Evolutionary conservation across 2,888 invertebrate genomes (phyloP), one percentile per base, ranked within the genome.

Genomic region (Megalurothrips usitatus): DNA sequence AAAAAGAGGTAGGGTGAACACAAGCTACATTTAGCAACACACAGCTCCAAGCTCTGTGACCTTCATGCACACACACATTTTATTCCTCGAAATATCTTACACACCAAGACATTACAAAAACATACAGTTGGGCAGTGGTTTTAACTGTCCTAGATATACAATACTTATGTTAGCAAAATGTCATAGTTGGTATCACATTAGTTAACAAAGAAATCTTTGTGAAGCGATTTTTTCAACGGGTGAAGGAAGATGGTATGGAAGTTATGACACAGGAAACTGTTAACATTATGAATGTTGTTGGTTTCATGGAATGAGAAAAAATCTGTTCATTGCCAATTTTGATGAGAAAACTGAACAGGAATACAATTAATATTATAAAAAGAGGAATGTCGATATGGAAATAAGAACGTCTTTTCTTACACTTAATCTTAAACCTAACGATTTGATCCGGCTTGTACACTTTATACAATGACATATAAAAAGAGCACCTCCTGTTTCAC

Each of bases 201-300:
- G 58, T 81, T 81, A 81, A 79, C 81, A 81, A 79, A 79, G 75
- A 80, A 80, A 81, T 78, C 26, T 75, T n/a, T 26, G 10, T 26
- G 23, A 75, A 26, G 68, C 58, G 17, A 58, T 58, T 58, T n/a
- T n/a, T 17, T 58, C 17, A 58, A 58, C 17, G 17, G 17, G 17
- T 75, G 12, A n/a, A 75, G 68, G 26, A 75, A 75, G 68, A 75
- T 23, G 68, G 68, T 26, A 26, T 58, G 58, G 58, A 43, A 43
- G 19, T 17, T n/a, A 14, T 17, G 58, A 17, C 19, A 58, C 52
- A 52, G 52, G 52, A 58, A 58, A 43, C 34, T 58, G 0, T 6
- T 17, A 14, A 17, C 17, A n/a, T 58, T 19, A 17, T 58, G 17
- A n/a, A 58, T 58, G 58, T n/a, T 43, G 34, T 2, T 6, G 34